Percentiles rank a stretch among this genome's conserved stretches.
Evolutionary conservation across 2,113 vertebrate genomes (phyloP).

Genomic region (Glareola pratincola): DNA sequence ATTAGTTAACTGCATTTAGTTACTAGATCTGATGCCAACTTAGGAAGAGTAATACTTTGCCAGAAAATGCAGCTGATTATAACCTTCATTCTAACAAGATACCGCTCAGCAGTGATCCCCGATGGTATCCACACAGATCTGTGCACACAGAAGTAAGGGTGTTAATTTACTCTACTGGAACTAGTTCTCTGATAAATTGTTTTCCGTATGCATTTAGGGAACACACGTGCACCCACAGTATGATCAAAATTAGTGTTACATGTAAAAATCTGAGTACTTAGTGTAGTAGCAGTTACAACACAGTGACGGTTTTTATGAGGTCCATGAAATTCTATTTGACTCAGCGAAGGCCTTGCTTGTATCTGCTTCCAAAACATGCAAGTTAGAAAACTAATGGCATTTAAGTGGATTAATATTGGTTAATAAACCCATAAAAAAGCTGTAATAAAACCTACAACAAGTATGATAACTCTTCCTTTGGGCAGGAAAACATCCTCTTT

Average conservation of each 20-base stretch:
- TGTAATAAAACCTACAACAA: neutral
- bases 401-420: neutral
- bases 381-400: neutral
- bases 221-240: fast-evolving
- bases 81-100: neutral
- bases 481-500: neutral
- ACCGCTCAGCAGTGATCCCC: neutral
- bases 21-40: neutral
- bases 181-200: neutral
- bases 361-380: neutral
- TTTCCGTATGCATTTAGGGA: neutral
- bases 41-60: neutral
- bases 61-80: neutral
- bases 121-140: neutral
- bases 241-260: neutral
- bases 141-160: neutral
- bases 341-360: neutral
- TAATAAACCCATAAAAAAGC: neutral
- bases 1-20: neutral
- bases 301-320: neutral
- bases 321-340: neutral
- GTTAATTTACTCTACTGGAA: neutral
- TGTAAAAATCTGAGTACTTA: neutral
- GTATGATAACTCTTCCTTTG: neutral
- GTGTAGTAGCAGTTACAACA: neutral